Conservation (phyloP, 1,140 invertebrate genomes). For the Papilio polyxenes region DNA sequence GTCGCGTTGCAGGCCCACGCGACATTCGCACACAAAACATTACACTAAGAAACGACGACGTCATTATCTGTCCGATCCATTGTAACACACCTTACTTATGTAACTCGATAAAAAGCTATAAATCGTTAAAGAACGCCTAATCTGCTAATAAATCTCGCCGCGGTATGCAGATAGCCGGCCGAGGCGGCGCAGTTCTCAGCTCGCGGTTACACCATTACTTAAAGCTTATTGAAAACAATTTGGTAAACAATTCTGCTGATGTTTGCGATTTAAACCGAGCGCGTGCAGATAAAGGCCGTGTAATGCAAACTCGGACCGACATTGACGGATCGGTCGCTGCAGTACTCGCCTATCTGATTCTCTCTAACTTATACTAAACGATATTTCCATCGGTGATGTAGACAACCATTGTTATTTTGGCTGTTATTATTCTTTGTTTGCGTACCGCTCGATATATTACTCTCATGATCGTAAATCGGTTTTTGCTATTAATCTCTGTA, state of each 20-base stretch:
- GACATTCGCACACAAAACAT: constrained; percentile 41
- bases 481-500: constrained; percentile 8
- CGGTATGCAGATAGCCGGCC: constrained; percentile 61
- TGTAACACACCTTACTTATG: constrained; percentile 61
- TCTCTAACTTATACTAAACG: constrained; percentile 74
- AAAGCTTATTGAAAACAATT: constrained; percentile 79
- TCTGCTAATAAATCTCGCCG: constrained; percentile 62
- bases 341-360: constrained; percentile 78
- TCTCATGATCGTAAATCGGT: constrained; percentile 40
- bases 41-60: constrained; percentile 52
- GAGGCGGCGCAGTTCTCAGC: constrained; percentile 53
- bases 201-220: constrained; percentile 68
- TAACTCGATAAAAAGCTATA: constrained; percentile 72
- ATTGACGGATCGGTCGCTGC: constrained; percentile 77
- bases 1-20: constrained; percentile 52
- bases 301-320: constrained; percentile 77
- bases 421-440: constrained; percentile 63
- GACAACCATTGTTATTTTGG: constrained; percentile 72
- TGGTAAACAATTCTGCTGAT: constrained; percentile 76
- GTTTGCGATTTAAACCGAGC: constrained; percentile 74
- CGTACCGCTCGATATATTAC: constrained; percentile 45
- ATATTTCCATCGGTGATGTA: constrained; percentile 74
- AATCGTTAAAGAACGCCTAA: constrained; percentile 69
- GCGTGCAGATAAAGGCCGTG: constrained; percentile 74
- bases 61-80: constrained; percentile 66